Evolutionary conservation across 2,888 invertebrate species (phyloP).

Genomic region (Schizaphis graminum): DNA sequence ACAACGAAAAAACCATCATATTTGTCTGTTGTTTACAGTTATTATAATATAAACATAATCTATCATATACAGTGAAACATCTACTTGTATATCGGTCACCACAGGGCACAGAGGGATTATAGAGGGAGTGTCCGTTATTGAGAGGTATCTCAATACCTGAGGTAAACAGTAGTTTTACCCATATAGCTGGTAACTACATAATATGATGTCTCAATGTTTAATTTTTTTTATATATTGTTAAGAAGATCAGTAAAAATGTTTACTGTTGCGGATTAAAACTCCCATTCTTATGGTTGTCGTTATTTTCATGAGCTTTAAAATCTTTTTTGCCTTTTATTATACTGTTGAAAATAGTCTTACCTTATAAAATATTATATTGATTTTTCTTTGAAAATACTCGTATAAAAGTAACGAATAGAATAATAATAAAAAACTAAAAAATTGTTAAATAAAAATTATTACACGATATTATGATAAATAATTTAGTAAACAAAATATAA

Average conservation of each 20-base stretch:
- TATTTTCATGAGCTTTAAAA: background rate
- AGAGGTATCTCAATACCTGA: background rate
- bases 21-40: background rate
- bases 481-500: background rate
- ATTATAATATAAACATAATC: background rate
- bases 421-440: background rate
- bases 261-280: background rate
- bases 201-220: background rate
- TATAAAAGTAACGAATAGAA: background rate
- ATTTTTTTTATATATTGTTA: background rate
- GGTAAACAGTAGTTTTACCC: background rate
- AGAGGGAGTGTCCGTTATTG: background rate
- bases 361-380: background rate
- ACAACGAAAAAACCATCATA: background rate
- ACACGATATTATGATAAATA: background rate
- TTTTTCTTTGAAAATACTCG: background rate
- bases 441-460: background rate
- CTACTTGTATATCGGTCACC: background rate
- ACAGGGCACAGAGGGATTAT: too few species aligned
- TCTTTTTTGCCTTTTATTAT: background rate
- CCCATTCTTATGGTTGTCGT: background rate
- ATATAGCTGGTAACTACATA: background rate
- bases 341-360: background rate
- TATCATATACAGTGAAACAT: background rate
- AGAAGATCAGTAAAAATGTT: constrained; percentile 5